Evolutionary conservation across 2,797 vertebrate species (phyloP).

Genomic region (Thalassophryne amazonica): DNA sequence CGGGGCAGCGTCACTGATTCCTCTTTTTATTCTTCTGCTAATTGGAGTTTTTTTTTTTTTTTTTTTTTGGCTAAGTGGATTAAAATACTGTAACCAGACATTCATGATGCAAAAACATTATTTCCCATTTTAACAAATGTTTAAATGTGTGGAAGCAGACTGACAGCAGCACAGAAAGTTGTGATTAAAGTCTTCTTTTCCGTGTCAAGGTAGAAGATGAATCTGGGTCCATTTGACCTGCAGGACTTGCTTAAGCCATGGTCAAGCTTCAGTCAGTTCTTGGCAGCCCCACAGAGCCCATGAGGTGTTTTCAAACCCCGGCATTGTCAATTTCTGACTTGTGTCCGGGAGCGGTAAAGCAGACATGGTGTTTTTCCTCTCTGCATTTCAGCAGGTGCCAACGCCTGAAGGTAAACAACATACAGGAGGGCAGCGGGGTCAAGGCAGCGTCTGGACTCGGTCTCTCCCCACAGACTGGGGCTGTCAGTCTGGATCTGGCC

Average conservation of each 20-base stretch:
- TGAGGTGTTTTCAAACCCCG: slow-evolving; percentile 61
- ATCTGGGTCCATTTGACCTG: slow-evolving; percentile 39
- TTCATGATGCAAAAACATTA: too few relatives aligned
- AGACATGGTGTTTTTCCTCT: slow-evolving; percentile 30
- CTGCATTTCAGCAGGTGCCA: slow-evolving; percentile 55
- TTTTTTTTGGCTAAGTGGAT: slow-evolving; percentile 1
- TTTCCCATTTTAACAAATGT: too few relatives aligned
- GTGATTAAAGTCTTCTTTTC: slow-evolving; percentile 63
- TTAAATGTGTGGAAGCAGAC: too few relatives aligned
- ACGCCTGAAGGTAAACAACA: slow-evolving; percentile 72
- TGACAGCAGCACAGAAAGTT: slow-evolving; percentile 58
- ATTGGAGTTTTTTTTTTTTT: slow-evolving; percentile 14
- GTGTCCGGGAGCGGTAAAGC: slow-evolving; percentile 56
- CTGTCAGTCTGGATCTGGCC: slow-evolving; percentile 65
- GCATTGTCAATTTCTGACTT: slow-evolving; percentile 67
- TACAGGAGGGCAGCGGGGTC: slow-evolving; percentile 66
- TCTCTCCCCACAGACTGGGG: slow-evolving; percentile 63
- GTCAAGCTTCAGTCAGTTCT: slow-evolving; percentile 71
- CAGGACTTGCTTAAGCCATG: slow-evolving; percentile 65
- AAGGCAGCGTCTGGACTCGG: slow-evolving; percentile 57
- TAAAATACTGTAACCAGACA: not conserved
- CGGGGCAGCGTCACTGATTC: not conserved
- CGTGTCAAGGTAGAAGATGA: slow-evolving; percentile 27
- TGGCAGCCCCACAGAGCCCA: slow-evolving; percentile 68
- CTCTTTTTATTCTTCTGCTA: not conserved